Percentiles rank a stretch among this genome's conserved stretches.
Conservation (phyloP, 2,888 invertebrate species). For the Ectobius pallidus region DNA sequence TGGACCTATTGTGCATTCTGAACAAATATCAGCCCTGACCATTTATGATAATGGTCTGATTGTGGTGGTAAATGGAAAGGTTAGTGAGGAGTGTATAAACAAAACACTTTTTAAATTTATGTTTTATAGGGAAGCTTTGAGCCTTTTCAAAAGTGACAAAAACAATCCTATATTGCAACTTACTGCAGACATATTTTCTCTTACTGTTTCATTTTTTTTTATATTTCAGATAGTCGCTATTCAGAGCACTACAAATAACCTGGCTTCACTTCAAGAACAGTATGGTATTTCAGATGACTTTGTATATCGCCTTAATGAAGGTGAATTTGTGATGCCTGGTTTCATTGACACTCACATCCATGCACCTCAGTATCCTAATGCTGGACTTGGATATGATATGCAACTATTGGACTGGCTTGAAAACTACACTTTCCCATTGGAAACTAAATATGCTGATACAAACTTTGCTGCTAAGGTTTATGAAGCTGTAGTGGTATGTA, state of each 20-base stretch:
- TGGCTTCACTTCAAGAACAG: constrained; percentile 49
- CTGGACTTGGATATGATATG: constrained; percentile 81
- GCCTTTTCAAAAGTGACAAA: too few relatives aligned
- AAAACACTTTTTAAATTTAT: too few relatives aligned
- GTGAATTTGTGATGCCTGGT: constrained; percentile 83
- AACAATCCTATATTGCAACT: too few relatives aligned
- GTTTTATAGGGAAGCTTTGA: too few relatives aligned
- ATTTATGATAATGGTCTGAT: constrained; percentile 61
- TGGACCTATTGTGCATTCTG: constrained; percentile 54
- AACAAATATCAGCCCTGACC: constrained; percentile 50
- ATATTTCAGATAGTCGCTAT: constrained; percentile 55
- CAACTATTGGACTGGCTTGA: constrained; percentile 84
- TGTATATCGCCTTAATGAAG: constrained; percentile 39
- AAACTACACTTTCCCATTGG: constrained; percentile 84
- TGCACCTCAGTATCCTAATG: constrained; percentile 87
- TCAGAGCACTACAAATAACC: constrained; percentile 49
- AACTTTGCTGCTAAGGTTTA: constrained; percentile 75
- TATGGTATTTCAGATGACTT: constrained; percentile 44
- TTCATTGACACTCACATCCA: constrained; percentile 90
- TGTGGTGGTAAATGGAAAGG: constrained; percentile 64
- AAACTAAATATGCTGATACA: constrained; percentile 71
- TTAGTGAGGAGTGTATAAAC: too few relatives aligned
- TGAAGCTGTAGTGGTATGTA: constrained; percentile 77
- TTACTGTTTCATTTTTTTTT: too few relatives aligned
- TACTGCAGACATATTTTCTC: too few relatives aligned